A percentile compares a stretch with the other conserved stretches of the same genome.
phyloP scores from a whole-genome alignment of 2,797 vertebrate genomes.

The Ptychadena robeensis region DNA sequence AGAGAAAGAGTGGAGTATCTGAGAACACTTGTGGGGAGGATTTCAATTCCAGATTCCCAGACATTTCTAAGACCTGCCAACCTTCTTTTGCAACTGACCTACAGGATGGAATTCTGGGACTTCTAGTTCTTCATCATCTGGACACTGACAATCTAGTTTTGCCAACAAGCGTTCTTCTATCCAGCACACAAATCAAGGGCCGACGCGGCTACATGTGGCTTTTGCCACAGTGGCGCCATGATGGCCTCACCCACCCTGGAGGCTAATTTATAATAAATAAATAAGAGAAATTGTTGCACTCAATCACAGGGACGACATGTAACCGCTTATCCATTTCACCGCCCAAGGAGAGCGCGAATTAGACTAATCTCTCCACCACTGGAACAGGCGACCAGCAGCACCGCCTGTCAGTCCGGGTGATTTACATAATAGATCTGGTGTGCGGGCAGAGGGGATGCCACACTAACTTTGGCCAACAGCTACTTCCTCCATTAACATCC shows the following conservation, averaged over 20 bases:
- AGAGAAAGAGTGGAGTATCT: too few relatives aligned
- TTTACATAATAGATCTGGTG: slow-evolving; percentile 26
- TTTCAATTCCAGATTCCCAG: too few relatives aligned
- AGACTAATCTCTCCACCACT: slow-evolving; percentile 50
- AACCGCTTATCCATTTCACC: slow-evolving; percentile 43
- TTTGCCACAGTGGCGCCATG: not conserved
- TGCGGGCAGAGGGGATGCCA: not conserved
- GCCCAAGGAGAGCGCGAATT: slow-evolving; percentile 45
- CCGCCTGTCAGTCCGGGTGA: slow-evolving; percentile 23
- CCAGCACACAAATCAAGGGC: not conserved
- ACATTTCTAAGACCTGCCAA: too few relatives aligned
- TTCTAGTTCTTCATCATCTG: too few relatives aligned
- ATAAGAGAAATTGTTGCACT: slow-evolving; percentile 46
- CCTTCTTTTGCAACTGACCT: too few relatives aligned
- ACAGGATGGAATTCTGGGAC: too few relatives aligned
- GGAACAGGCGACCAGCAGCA: slow-evolving; percentile 12
- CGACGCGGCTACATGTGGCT: slow-evolving; percentile 17
- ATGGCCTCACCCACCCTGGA: not conserved
- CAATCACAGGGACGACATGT: slow-evolving; percentile 43
- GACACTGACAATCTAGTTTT: too few relatives aligned
- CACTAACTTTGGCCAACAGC: slow-evolving; percentile 25
- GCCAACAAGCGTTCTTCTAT: too few relatives aligned
- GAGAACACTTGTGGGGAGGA: too few relatives aligned
- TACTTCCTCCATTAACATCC: slow-evolving; percentile 27
- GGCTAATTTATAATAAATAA: slow-evolving; percentile 50